These are phyloP conservation scores for Thalassoma bifasciatum DNA, from an alignment of 2,113 vertebrate genomes.

Conservation along the genomic window DNA sequence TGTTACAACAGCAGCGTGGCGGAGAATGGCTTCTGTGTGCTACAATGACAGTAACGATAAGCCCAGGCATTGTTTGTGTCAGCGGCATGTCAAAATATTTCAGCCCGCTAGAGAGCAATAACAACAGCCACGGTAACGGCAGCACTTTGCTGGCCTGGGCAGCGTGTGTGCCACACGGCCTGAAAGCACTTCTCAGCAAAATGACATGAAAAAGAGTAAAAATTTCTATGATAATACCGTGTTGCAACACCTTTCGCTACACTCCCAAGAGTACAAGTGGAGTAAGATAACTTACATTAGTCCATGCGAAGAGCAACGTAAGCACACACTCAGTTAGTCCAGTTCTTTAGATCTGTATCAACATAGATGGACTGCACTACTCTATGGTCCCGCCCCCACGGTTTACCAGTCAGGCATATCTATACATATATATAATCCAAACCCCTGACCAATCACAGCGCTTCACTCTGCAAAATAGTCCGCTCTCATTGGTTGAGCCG, in stretches of 20 bases:
- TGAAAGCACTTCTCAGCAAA: conserved; percentile 55
- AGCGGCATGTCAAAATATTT: conserved; percentile 59
- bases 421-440: conserved; percentile 73
- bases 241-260: background rate
- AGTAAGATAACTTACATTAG: conserved; percentile 76
- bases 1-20: conserved; percentile 12
- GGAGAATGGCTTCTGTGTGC: conserved; percentile 8
- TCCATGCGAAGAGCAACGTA: conserved; percentile 64
- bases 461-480: background rate
- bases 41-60: conserved; percentile 45
- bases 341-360: conserved; percentile 71
- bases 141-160: conserved; percentile 45
- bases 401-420: conserved; percentile 72
- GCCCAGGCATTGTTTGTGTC: conserved; percentile 38
- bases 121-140: conserved; percentile 40
- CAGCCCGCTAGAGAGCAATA: conserved; percentile 51
- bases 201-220: conserved; percentile 18
- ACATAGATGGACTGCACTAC: conserved; percentile 77
- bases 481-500: conserved; percentile 67
- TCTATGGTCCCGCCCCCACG: conserved; percentile 72
- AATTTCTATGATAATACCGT: background rate
- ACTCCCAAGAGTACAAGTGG: background rate
- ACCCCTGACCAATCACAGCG: conserved; percentile 71
- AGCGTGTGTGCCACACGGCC: conserved; percentile 52
- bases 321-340: conserved; percentile 64